Conservation (phyloP, 2,113 vertebrate species). For the Hyperopisus bebe region DNA sequence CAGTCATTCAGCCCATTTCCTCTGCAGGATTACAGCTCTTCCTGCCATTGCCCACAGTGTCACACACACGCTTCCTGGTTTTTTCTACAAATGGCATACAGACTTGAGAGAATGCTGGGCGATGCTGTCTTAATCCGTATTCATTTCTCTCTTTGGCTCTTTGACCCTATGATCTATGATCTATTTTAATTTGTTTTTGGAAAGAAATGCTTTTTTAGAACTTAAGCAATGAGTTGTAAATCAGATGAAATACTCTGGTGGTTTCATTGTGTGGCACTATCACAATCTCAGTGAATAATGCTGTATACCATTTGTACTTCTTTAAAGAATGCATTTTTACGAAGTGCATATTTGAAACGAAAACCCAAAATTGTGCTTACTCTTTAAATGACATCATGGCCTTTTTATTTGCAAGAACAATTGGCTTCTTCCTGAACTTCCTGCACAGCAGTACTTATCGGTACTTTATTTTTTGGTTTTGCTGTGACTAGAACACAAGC, state of each 20-base stretch:
- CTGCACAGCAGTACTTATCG: neutral
- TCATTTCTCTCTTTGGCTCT: neutral
- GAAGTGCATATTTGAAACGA: neutral
- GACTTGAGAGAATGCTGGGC: neutral
- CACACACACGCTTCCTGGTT: slow-evolving; percentile 10
- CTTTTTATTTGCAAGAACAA: slow-evolving; percentile 16
- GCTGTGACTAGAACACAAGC: neutral
- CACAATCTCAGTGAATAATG: neutral
- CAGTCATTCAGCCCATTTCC: slow-evolving; percentile 9
- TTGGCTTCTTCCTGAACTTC: slow-evolving; percentile 14
- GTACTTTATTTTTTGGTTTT: neutral
- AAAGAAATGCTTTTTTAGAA: neutral
- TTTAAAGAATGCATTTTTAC: neutral
- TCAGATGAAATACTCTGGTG: neutral
- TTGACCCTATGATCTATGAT: neutral
- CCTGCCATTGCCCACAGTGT: neutral
- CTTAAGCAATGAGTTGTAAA: neutral
- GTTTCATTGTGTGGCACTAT: neutral
- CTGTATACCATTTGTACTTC: neutral
- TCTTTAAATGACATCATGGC: slow-evolving; percentile 11
- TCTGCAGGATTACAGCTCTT: neutral
- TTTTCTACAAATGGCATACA: neutral
- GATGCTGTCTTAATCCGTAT: neutral
- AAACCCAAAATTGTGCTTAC: neutral
- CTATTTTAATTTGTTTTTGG: neutral